Conservation (phyloP, 2,113 vertebrate genomes). For the Anoura caudifer region DNA sequence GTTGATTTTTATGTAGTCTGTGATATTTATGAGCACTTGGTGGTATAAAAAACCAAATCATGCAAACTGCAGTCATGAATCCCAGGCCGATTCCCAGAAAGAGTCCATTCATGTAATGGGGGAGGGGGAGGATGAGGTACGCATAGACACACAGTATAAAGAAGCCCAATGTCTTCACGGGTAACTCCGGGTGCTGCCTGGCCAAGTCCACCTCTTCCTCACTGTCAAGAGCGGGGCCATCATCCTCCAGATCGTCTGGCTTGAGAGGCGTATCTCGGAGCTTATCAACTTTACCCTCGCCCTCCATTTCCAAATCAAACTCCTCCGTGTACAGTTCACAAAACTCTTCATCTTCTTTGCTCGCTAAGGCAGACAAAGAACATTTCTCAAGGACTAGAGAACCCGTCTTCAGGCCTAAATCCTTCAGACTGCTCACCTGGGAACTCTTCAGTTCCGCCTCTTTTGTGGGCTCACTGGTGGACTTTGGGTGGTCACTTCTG, state of each 20-base stretch:
- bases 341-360: slow-evolving; percentile 97
- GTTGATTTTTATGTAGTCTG: slow-evolving; percentile 71
- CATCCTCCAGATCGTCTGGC: slow-evolving; percentile 74
- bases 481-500: slow-evolving; percentile 71
- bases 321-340: slow-evolving; percentile 95
- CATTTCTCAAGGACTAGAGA: slow-evolving; percentile 92
- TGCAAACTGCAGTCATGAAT: slow-evolving; percentile 91
- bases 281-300: slow-evolving; percentile 84
- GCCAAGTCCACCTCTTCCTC: slow-evolving; percentile 82
- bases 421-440: slow-evolving; percentile 78
- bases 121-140: slow-evolving; percentile 93
- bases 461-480: slow-evolving; percentile 74
- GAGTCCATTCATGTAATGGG: slow-evolving; percentile 89
- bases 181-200: slow-evolving; percentile 80
- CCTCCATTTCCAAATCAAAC: slow-evolving; percentile 89
- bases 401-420: slow-evolving; percentile 77
- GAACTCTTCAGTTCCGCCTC: slow-evolving; percentile 62
- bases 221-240: slow-evolving; percentile 78
- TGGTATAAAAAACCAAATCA: slow-evolving; percentile 93
- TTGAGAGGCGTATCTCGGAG: slow-evolving; percentile 45
- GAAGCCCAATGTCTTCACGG: slow-evolving; percentile 88
- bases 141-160: slow-evolving; percentile 90
- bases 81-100: slow-evolving; percentile 90
- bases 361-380: slow-evolving; percentile 91
- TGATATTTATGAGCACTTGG: slow-evolving; percentile 77